phyloP scores from a whole-genome alignment of 2,113 vertebrate species.

The Bos indicus region DNA sequence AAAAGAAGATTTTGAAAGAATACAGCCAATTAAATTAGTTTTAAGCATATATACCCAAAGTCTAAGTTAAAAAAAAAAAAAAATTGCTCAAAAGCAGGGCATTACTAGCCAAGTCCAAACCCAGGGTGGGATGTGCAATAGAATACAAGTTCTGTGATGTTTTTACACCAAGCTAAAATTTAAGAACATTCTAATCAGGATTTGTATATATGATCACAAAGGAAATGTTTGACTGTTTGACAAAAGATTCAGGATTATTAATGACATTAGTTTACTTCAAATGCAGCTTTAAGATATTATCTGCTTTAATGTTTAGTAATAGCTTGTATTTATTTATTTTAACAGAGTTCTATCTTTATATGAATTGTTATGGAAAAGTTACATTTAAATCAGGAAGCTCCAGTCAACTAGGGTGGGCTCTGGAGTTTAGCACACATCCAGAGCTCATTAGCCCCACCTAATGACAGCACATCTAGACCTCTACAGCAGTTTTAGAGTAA shows the following conservation, averaged over 20 bases:
- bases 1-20: not conserved
- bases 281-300: not conserved
- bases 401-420: not conserved
- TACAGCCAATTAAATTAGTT: not conserved
- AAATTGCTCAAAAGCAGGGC: not conserved
- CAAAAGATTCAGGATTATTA: not conserved
- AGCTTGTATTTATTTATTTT: not conserved
- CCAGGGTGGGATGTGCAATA: too few species aligned
- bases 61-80: not conserved
- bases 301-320: not conserved
- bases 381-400: not conserved
- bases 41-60: not conserved
- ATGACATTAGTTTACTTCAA: not conserved
- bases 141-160: not conserved
- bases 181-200: not conserved
- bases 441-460: not conserved
- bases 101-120: not conserved
- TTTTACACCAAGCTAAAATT: not conserved
- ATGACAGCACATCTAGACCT: not conserved
- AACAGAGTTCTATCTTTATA: not conserved
- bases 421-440: not conserved
- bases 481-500: not conserved
- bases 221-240: not conserved
- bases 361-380: not conserved
- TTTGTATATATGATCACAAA: not conserved